Evolutionary conservation across 2,888 invertebrate genomes (phyloP), one percentile per base, ranked within the genome.

Genomic region (Tipula confusa): DNA sequence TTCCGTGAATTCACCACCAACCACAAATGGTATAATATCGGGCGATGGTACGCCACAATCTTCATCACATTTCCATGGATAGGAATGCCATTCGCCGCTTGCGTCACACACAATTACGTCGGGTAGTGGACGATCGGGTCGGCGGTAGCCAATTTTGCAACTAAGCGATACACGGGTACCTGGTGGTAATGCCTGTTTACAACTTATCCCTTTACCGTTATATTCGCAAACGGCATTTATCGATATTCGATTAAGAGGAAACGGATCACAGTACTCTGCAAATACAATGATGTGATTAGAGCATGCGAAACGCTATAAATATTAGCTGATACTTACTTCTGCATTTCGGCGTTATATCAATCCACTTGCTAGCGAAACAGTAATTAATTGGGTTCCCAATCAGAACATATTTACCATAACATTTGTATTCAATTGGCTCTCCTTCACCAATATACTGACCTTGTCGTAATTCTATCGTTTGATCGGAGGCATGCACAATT

Each of bases 141-240:
- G 84, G 29, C 36, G 29, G 48, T 85, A 85, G 4, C 85, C 85
- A 15, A 18, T 13, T 15, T 82, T 38, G 82, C 85, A 85, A 1
- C 48, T 79, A 13, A 85, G 36, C 18, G 29, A 29, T 2, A 84
- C 85, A 6, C 29, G 82, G 9, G 85, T 85, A 7, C 83, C 84
- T 6, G 85, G 43, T 15, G 82, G 82, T 2, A 84, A 7, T 4
- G 79, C 11, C 24, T 83, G 83, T 28, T 79, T 48, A 15, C 84
- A 84, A 18, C 79, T 24, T 6, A 83, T 84, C 24, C 29, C 43
- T n/a, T 33, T 24, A 29, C 83, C 82, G 15, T 83, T 83, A 24
- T 79, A 82, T 33, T 83, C 83, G 33, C 84, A 84, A 24, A 24
- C 43, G 7, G 84, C 31, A 82, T n/a, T 33, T 4, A 82, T 33